phyloP scores from a whole-genome alignment of 2,888 invertebrate genomes.

The Theristus sp. region DNA sequence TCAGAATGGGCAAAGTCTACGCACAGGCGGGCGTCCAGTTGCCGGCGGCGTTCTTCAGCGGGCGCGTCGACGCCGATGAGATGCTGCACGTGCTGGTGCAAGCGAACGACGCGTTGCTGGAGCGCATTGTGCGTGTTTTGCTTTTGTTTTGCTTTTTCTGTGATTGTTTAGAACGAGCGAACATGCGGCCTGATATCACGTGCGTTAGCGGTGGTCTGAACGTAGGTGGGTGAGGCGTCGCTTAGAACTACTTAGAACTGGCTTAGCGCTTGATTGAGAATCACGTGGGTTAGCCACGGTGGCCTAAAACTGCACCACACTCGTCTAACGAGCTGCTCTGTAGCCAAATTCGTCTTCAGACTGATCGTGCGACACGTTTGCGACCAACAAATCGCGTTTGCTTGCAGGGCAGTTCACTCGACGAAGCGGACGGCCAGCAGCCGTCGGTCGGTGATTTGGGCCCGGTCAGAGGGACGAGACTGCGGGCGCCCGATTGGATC shows the following conservation, averaged over 20 bases:
- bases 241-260: background rate
- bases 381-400: too few species aligned
- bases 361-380: too few species aligned
- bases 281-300: too few species aligned
- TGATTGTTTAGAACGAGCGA: too few species aligned
- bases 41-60: background rate
- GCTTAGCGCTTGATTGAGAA: background rate
- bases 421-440: background rate
- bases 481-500: background rate
- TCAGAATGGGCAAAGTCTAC: background rate
- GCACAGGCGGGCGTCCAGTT: background rate
- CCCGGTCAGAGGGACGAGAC: background rate
- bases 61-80: background rate
- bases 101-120: conserved; percentile 18
- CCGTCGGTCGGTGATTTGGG: background rate
- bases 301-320: too few species aligned
- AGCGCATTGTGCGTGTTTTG: conserved; percentile 3
- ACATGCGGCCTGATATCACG: background rate
- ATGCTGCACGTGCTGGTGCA: conserved; percentile 13
- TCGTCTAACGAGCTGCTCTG: too few species aligned
- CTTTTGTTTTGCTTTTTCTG: background rate
- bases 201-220: background rate
- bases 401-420: background rate
- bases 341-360: too few species aligned
- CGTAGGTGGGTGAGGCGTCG: background rate